phyloP scores from a whole-genome alignment of 1,140 invertebrate genomes.

The Sycobia sp. region DNA sequence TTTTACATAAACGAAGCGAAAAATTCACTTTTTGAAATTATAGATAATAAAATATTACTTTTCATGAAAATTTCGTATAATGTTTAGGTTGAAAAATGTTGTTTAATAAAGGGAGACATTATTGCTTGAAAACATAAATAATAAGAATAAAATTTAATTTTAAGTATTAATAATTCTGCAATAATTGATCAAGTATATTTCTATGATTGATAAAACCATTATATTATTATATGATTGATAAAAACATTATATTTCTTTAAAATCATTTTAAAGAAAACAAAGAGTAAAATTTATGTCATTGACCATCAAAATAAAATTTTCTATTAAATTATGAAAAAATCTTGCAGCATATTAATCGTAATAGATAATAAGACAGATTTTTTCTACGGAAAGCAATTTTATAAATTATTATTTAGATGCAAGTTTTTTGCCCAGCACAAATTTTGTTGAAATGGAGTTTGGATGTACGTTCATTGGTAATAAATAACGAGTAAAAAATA shows the following conservation, averaged over 20 bases:
- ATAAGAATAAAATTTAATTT: too few relatives aligned
- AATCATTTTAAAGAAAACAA: slow-evolving; percentile 7
- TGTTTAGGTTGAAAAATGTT: not conserved
- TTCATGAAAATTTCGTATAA: not conserved
- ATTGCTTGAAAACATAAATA: not conserved
- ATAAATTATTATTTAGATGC: not conserved
- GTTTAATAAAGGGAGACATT: not conserved
- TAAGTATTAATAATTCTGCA: too few relatives aligned
- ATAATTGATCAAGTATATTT: too few relatives aligned
- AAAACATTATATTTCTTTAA: not conserved
- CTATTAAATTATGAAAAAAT: slow-evolving; percentile 6
- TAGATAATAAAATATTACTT: not conserved
- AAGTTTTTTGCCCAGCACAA: slow-evolving; percentile 11
- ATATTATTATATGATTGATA: too few relatives aligned
- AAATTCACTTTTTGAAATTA: slow-evolving; percentile 26
- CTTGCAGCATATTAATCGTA: not conserved
- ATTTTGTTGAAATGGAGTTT: slow-evolving; percentile 1
- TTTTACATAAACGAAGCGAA: slow-evolving; percentile 1
- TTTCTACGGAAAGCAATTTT: not conserved
- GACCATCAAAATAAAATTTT: not conserved
- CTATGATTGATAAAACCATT: too few relatives aligned
- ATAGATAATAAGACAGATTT: not conserved
- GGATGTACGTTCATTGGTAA: not conserved
- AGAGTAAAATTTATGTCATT: slow-evolving; percentile 20
- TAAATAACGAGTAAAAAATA: not conserved